A percentile compares a stretch with the other conserved stretches of the same genome.
Conservation (phyloP, 35 echinoderm and acorn worm species). For the Ophiothrix spiculata region DNA sequence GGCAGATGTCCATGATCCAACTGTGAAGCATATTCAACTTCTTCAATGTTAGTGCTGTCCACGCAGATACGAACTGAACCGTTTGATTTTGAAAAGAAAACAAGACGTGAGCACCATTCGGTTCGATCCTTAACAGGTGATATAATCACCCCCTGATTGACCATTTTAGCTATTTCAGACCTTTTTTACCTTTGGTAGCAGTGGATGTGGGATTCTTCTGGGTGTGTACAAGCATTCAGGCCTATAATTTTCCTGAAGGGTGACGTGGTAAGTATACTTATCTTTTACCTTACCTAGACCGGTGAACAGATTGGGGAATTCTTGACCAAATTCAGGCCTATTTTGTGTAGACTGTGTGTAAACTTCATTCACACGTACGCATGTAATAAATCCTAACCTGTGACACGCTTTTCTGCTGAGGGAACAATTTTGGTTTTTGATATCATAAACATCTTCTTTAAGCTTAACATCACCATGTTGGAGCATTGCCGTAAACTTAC, state of each 20-base stretch:
- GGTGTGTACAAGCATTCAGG: slow-evolving; percentile 42
- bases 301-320: slow-evolving; percentile 36
- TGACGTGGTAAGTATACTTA: slow-evolving; percentile 29
- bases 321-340: background rate
- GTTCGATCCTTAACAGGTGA: slow-evolving; percentile 49
- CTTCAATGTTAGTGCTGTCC: no score
- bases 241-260: slow-evolving; percentile 19
- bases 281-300: slow-evolving; percentile 43
- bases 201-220: slow-evolving; percentile 37
- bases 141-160: slow-evolving; percentile 48
- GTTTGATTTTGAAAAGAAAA: slow-evolving; percentile 45
- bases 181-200: slow-evolving; percentile 37
- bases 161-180: slow-evolving; percentile 41
- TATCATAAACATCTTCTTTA: slow-evolving; percentile 41
- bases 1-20: no score
- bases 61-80: slow-evolving; percentile 39
- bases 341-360: background rate
- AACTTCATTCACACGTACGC: slow-evolving; percentile 18
- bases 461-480: background rate
- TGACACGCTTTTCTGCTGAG: slow-evolving; percentile 34
- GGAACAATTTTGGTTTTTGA: slow-evolving; percentile 29
- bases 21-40: no score
- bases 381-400: slow-evolving; percentile 19
- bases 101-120: slow-evolving; percentile 55
- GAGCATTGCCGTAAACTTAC: background rate